These are phyloP conservation scores for Trididemnum clinides DNA, from an alignment of 23 tunicate species.

Conservation along the genomic window DNA sequence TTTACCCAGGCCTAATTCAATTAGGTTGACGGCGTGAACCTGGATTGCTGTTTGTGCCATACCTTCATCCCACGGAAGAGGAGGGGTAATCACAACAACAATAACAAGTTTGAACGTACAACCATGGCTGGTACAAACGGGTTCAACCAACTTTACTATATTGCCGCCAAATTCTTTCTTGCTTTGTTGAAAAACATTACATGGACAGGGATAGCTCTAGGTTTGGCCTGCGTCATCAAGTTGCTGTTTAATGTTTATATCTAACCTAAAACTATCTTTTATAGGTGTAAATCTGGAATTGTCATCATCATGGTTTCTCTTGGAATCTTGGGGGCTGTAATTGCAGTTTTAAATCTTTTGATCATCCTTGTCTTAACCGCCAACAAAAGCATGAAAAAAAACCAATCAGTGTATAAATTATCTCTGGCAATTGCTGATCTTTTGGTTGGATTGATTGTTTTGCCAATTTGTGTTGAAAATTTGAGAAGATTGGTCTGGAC, in stretches of 20 bases:
- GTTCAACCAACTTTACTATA: too few species aligned
- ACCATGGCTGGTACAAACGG: too few species aligned
- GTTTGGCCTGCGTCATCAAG: not conserved
- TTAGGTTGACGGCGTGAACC: too few species aligned
- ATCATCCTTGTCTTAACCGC: not conserved
- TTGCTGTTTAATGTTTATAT: not conserved
- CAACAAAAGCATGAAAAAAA: constrained; percentile 37
- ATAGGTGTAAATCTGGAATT: constrained; percentile 45
- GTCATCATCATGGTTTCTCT: constrained; percentile 9
- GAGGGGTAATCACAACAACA: too few species aligned
- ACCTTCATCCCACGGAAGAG: too few species aligned
- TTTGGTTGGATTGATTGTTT: constrained; percentile 52
- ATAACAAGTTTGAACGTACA: too few species aligned
- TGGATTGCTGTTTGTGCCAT: too few species aligned
- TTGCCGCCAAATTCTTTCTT: too few species aligned
- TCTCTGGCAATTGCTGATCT: constrained; percentile 75
- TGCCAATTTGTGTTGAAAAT: constrained; percentile 49
- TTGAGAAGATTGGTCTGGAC: constrained; percentile 17
- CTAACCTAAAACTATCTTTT: too few species aligned
- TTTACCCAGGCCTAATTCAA: too few species aligned
- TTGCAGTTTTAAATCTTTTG: not conserved
- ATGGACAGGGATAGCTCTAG: too few species aligned
- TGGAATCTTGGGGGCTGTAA: constrained; percentile 24
- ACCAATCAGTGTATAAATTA: constrained; percentile 67
- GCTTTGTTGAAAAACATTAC: too few species aligned